Evolutionary conservation across 2,797 vertebrate species (phyloP).

Genomic region (Sebastes nivosus): DNA sequence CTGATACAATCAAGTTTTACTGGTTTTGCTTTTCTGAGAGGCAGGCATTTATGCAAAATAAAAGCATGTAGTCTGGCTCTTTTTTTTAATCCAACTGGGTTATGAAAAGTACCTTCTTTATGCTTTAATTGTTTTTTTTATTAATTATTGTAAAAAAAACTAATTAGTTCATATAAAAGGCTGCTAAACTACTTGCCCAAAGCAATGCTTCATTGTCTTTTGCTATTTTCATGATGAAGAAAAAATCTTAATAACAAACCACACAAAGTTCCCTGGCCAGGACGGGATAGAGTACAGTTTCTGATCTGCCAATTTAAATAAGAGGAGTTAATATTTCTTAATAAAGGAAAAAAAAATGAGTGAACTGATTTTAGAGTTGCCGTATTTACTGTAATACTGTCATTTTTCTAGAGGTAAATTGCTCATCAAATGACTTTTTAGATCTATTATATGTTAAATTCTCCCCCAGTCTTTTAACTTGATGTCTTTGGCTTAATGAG

Average conservation of each 20-base stretch:
- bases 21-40: neutral
- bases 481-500: neutral
- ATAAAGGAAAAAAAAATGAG: neutral
- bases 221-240: neutral
- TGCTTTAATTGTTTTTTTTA: neutral
- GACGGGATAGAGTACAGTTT: neutral
- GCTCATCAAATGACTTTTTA: neutral
- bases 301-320: neutral
- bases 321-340: neutral
- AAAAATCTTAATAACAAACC: neutral
- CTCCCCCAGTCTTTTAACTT: neutral
- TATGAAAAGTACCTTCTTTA: neutral
- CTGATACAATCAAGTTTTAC: neutral
- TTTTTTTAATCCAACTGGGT: neutral
- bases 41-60: neutral
- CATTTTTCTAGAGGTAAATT: neutral
- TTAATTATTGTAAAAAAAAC: neutral
- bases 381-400: neutral
- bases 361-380: neutral
- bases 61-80: neutral
- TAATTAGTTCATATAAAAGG: neutral
- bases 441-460: neutral
- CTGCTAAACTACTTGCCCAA: neutral
- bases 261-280: neutral
- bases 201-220: neutral